phyloP scores from a whole-genome alignment of 1,140 invertebrate genomes.

The Drosophila watanabei region DNA sequence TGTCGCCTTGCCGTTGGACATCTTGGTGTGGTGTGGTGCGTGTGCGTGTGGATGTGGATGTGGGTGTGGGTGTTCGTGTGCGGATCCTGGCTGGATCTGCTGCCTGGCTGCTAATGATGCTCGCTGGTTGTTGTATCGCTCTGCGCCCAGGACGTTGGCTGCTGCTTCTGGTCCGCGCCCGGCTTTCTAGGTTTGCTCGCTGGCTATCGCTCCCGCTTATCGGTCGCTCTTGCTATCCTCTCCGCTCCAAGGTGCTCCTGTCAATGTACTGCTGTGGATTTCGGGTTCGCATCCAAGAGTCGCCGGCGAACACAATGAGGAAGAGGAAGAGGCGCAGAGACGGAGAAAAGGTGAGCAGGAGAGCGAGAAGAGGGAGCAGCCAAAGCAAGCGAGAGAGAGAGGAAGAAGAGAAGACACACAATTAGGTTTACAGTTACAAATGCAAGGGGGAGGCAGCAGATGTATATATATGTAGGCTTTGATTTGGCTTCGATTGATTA shows the following conservation, averaged over 20 bases:
- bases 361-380: constrained; percentile 10
- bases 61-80: constrained; percentile 13
- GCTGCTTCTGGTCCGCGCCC: constrained; percentile 18
- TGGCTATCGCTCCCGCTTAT: constrained; percentile 26
- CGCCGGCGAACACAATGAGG: constrained; percentile 24
- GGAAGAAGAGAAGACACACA: constrained; percentile 50
- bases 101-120: constrained; percentile 18
- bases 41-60: constrained; percentile 4
- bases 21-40: constrained; percentile 34
- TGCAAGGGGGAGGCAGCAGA: constrained; percentile 32
- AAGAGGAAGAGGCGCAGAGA: constrained; percentile 13
- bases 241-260: constrained; percentile 36
- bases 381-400: constrained; percentile 35
- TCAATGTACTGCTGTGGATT: constrained; percentile 37
- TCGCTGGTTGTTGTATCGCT: constrained; percentile 1
- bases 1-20: constrained; percentile 88
- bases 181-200: constrained; percentile 14
- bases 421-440: constrained; percentile 77
- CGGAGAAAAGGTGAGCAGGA: constrained; percentile 4
- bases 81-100: constrained; percentile 17
- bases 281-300: constrained; percentile 23
- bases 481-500: constrained; percentile 57
- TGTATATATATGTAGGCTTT: constrained; percentile 20
- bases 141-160: constrained; percentile 28
- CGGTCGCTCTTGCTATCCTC: constrained; percentile 33